These are phyloP conservation scores for Phaethornis superciliosus DNA, from an alignment of 2,113 vertebrate species.

Conservation along the genomic window DNA sequence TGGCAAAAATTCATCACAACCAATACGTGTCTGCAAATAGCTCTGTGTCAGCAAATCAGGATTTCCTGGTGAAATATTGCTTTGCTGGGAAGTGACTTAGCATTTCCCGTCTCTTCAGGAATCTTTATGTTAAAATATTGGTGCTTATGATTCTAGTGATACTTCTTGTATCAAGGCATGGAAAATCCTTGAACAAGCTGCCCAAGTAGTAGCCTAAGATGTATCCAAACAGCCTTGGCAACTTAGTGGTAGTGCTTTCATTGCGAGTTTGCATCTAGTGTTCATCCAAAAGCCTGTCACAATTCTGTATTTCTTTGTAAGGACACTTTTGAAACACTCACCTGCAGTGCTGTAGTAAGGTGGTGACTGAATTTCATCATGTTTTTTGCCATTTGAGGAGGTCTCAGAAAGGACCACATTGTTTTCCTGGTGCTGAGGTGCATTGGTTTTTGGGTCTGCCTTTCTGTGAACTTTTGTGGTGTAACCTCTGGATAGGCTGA, in stretches of 20 bases:
- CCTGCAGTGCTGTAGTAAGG: background rate
- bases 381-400: background rate
- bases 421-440: background rate
- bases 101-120: background rate
- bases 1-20: background rate
- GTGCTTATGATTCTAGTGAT: background rate
- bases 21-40: background rate
- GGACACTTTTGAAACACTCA: background rate
- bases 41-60: background rate
- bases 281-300: background rate
- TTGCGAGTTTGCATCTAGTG: background rate
- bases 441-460: background rate
- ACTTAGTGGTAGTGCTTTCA: too few relatives aligned
- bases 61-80: background rate
- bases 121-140: background rate
- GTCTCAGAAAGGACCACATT: background rate
- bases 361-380: background rate
- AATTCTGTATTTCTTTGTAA: background rate
- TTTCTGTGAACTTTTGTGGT: accelerated
- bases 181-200: background rate
- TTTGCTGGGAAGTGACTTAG: background rate
- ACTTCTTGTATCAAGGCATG: background rate
- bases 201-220: background rate
- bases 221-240: background rate
- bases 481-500: background rate